Base-by-base conservation (phyloP, 2,797 vertebrate genomes). In the Anisognathus igniventris region DNA sequence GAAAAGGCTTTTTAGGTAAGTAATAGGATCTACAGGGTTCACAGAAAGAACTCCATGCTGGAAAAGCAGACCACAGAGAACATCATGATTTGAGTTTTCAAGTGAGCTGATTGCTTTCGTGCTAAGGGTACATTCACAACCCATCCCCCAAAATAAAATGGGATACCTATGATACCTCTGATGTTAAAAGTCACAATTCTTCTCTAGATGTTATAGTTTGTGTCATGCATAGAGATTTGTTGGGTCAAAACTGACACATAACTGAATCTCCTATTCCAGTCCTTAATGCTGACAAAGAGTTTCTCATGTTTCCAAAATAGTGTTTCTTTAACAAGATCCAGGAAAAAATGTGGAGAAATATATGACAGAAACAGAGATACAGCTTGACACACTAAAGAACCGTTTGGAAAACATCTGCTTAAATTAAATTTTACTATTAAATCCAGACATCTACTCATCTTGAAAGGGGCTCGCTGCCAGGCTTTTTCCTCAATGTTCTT, bases 221-320 rank as follows among this genome's bases (percentile, higher is more conserved):
- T 56, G 44, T 48, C 88, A 93, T 53, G 84, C 82, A 95, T 85
- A 90, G 71, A 10, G 2, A 57, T 60, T 24, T 58, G 40, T 1
- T 85, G 71, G 74, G 53, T 81, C 78, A 90, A 76, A 94, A 66
- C 24, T 21, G 57, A 76, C 65, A 90, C 20, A 15, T 13, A 51
- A 71, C 28, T 66, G 21, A 56, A 60, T 81, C 62, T 71, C 60
- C 82, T 25, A 27, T 65, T 80, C 48, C 88, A 74, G 62, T 88
- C 61, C 76, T 66, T 94, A 90, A 93, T 65, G 91, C 91, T 95
- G 87, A 93, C 33, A 64, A 79, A 56, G 56, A 91, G 42, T 47
- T 75, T 56, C 71, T 88, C 4, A 61, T 61, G 74, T 42, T 76
- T 87, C 57, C n/a, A 22, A 89, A 85, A 65, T 20, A 78, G 42